Conservation (phyloP, 2,888 invertebrate species). For the Macropis europaea region DNA sequence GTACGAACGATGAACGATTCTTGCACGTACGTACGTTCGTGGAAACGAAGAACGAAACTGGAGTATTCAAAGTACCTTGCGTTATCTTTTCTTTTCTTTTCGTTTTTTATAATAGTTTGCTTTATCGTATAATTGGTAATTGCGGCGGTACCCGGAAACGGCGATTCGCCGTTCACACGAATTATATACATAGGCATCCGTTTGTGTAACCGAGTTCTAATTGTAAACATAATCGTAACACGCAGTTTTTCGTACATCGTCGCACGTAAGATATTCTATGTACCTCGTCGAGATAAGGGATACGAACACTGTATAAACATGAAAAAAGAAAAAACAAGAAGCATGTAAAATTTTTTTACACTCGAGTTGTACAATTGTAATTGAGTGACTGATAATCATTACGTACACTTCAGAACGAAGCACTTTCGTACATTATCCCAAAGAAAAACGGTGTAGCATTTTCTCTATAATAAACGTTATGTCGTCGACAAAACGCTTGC, state of each 20-base stretch:
- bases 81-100: too few relatives aligned
- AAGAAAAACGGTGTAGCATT: conserved; percentile 75
- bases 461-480: conserved; percentile 73
- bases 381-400: conserved; percentile 67
- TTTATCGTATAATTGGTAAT: conserved; percentile 6
- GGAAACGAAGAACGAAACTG: background rate
- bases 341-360: conserved; percentile 73
- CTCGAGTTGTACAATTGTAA: conserved; percentile 74
- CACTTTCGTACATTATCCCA: conserved; percentile 75
- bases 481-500: conserved; percentile 45
- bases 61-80: background rate
- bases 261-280: conserved; percentile 53
- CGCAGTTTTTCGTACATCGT: conserved; percentile 38
- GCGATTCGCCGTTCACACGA: conserved; percentile 8
- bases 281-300: conserved; percentile 31
- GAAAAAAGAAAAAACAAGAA: conserved; percentile 36
- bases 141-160: background rate
- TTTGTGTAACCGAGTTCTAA: conserved; percentile 22
- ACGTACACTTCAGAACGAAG: conserved; percentile 66
- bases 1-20: background rate
- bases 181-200: conserved; percentile 4
- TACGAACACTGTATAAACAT: conserved; percentile 52
- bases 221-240: conserved; percentile 30
- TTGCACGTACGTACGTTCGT: background rate
- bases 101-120: conserved; percentile 1